Conservation (phyloP, 2,113 vertebrate genomes). For the Pelobates fuscus region DNA sequence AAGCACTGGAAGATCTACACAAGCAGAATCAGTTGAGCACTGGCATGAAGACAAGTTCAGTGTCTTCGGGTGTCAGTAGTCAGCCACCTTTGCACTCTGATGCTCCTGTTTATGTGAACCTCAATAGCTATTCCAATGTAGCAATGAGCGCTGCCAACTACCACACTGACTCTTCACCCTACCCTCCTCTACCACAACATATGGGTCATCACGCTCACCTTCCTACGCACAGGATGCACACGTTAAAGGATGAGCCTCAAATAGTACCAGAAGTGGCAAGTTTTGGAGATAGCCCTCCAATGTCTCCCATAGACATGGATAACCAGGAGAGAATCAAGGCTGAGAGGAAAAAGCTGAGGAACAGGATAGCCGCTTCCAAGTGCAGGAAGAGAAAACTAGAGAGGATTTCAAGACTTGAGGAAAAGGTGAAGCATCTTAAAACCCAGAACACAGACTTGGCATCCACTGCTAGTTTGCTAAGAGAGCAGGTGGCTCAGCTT, state of each 20-base stretch:
- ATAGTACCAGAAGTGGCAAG: conserved; percentile 89
- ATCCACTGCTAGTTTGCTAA: conserved; percentile 85
- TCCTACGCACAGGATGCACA: conserved; percentile 69
- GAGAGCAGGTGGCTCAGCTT: conserved; percentile 91
- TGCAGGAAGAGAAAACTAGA: conserved; percentile 91
- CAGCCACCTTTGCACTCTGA: conserved; percentile 59
- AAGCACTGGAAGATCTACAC: conserved; percentile 88
- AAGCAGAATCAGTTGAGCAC: conserved; percentile 83
- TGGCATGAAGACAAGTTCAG: conserved; percentile 53
- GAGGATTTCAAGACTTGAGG: conserved; percentile 88
- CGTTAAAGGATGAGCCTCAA: conserved; percentile 89
- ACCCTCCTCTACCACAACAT: conserved; percentile 67
- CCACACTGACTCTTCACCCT: conserved; percentile 74
- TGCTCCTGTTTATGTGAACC: conserved; percentile 76
- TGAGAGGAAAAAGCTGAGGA: conserved; percentile 88
- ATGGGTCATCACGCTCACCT: conserved; percentile 49
- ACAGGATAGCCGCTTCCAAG: conserved; percentile 91
- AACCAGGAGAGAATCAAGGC: conserved; percentile 93
- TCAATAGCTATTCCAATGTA: conserved; percentile 67
- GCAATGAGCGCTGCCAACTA: conserved; percentile 68
- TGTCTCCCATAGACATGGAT: conserved; percentile 94
- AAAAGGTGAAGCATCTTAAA: conserved; percentile 90
- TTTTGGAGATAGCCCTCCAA: conserved; percentile 86
- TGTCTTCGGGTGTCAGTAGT: conserved; percentile 57
- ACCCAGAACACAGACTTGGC: conserved; percentile 90